These are phyloP conservation scores for Vollenhovia emeryi DNA, from an alignment of 1,140 invertebrate genomes.

Conservation along the genomic window DNA sequence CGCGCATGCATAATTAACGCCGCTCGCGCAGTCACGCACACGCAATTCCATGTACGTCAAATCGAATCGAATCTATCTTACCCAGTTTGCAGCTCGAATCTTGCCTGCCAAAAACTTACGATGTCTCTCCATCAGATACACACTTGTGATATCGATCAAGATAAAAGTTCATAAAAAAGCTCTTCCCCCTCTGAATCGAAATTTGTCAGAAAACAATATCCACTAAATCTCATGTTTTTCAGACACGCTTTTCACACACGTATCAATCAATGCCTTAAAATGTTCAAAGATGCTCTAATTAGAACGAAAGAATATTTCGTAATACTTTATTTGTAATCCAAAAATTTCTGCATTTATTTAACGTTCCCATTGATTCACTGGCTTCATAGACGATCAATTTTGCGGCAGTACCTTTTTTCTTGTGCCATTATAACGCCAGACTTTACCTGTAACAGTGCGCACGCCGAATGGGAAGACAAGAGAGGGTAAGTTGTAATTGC, in stretches of 20 bases:
- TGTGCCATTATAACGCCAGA: background rate
- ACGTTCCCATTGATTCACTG: background rate
- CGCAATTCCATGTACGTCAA: conserved; percentile 31
- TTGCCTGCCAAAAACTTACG: background rate
- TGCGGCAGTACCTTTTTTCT: background rate
- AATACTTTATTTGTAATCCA: background rate
- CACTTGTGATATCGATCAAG: background rate
- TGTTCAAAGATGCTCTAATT: background rate
- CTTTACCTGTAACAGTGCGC: conserved; percentile 19
- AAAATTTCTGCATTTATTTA: background rate
- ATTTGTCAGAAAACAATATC: background rate
- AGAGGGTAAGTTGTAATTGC: conserved; percentile 54
- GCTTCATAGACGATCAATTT: background rate
- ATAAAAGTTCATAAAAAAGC: background rate
- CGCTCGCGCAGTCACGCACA: conserved; percentile 57
- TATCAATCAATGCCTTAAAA: background rate
- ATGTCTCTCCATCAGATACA: background rate
- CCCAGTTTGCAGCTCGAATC: background rate
- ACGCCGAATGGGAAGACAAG: conserved; percentile 32
- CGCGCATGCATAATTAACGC: conserved; percentile 57
- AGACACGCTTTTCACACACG: background rate
- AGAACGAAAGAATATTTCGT: background rate
- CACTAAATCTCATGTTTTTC: background rate
- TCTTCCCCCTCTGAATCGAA: background rate
- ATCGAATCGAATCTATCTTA: conserved; percentile 51